These are phyloP conservation scores for Mallateleia sp. DNA, from an alignment of 2,888 invertebrate genomes.

Conservation along the genomic window DNA sequence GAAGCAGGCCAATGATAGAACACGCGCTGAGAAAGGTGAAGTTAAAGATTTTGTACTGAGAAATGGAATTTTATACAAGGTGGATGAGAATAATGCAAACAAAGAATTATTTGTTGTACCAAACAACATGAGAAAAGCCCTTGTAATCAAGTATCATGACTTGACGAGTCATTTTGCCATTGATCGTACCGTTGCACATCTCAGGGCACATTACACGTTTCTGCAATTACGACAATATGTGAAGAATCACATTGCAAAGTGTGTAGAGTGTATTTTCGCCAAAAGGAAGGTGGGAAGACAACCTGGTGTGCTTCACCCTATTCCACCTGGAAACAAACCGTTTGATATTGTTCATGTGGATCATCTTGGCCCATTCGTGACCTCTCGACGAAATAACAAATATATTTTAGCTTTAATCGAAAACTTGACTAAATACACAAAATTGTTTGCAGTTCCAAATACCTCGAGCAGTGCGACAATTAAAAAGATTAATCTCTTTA, in stretches of 20 bases:
- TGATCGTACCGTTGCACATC: slow-evolving; percentile 30
- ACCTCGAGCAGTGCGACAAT: slow-evolving; percentile 46
- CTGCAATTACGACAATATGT: slow-evolving; percentile 27
- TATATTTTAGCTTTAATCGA: background rate
- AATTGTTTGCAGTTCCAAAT: too few relatives aligned
- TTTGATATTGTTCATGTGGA: background rate
- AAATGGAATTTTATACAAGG: too few relatives aligned
- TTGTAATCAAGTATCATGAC: slow-evolving; percentile 69
- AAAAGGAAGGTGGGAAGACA: slow-evolving; percentile 17
- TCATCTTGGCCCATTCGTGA: background rate
- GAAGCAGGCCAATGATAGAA: too few relatives aligned
- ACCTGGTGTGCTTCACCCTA: background rate
- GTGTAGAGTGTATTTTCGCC: slow-evolving; percentile 30
- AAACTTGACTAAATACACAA: background rate
- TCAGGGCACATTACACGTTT: slow-evolving; percentile 31
- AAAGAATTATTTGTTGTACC: too few relatives aligned
- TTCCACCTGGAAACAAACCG: background rate
- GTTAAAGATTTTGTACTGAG: too few relatives aligned
- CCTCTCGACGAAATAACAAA: background rate
- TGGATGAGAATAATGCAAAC: too few relatives aligned
- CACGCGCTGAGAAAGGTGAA: too few relatives aligned
- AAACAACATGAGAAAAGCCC: background rate
- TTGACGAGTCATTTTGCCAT: slow-evolving; percentile 73
- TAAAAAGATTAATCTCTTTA: too few relatives aligned
- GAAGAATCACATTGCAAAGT: slow-evolving; percentile 3